Percentiles rank a stretch among this genome's conserved stretches.
phyloP scores from a whole-genome alignment of 1,140 invertebrate species.

The Adoxophyes honmai region DNA sequence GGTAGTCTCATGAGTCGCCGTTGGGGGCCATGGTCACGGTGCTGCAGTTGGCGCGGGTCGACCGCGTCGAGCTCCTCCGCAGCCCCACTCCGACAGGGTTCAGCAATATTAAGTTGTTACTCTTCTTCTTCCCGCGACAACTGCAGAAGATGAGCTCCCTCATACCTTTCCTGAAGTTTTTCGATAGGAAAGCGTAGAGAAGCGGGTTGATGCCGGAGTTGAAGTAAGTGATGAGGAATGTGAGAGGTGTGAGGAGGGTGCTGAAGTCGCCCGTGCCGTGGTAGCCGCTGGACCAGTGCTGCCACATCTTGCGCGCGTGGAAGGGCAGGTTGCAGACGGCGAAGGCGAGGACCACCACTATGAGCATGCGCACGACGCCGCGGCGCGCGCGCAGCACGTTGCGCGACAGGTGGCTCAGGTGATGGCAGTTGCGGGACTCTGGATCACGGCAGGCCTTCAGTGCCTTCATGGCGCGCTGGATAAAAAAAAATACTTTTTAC shows the following conservation, averaged over 20 bases:
- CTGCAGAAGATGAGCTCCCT: constrained; percentile 81
- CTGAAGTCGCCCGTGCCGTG: constrained; percentile 82
- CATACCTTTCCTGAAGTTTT: constrained; percentile 86
- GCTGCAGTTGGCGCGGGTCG: constrained; percentile 74
- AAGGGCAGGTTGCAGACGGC: constrained; percentile 91
- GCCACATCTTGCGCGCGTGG: constrained; percentile 90
- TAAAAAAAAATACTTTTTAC: constrained; percentile 15
- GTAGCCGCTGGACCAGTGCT: constrained; percentile 82
- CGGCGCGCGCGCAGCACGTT: constrained; percentile 83
- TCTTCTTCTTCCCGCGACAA: constrained; percentile 62
- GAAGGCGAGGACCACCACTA: constrained; percentile 89
- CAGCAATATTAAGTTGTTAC: constrained; percentile 61
- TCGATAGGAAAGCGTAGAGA: constrained; percentile 90
- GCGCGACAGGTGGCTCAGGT: constrained; percentile 81
- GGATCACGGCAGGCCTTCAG: constrained; percentile 40
- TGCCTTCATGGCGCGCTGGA: constrained; percentile 40
- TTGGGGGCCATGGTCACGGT: constrained; percentile 71
- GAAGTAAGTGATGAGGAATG: constrained; percentile 89
- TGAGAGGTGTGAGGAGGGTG: constrained; percentile 87
- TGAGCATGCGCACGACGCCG: constrained; percentile 87
- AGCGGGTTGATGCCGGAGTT: constrained; percentile 92
- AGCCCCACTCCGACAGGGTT: constrained; percentile 61
- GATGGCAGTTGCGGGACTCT: constrained; percentile 61
- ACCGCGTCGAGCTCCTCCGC: constrained; percentile 68
- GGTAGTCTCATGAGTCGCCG: constrained; percentile 70